These are phyloP conservation scores for Drosophila dunni DNA, from an alignment of 1,140 invertebrate genomes.

Conservation along the genomic window DNA sequence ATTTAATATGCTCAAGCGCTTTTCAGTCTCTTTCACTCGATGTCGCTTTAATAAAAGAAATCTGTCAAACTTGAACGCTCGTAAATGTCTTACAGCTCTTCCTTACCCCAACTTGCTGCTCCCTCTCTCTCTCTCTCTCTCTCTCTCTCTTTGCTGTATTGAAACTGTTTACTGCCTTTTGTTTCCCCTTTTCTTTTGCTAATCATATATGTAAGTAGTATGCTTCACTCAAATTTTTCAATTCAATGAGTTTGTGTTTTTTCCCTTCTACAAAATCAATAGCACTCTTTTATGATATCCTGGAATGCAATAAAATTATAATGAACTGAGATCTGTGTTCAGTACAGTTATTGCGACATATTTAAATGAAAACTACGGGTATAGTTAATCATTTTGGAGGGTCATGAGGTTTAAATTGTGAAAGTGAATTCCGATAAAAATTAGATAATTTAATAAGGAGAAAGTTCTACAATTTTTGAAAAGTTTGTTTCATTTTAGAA, in stretches of 20 bases:
- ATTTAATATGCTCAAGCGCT: slow-evolving; percentile 67
- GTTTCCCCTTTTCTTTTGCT: slow-evolving; percentile 26
- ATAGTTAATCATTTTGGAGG: too few relatives aligned
- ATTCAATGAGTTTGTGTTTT: slow-evolving; percentile 61
- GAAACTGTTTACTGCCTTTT: slow-evolving; percentile 58
- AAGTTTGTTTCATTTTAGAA: too few relatives aligned
- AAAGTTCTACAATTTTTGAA: too few relatives aligned
- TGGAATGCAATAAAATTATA: neutral
- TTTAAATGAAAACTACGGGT: too few relatives aligned
- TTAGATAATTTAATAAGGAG: too few relatives aligned
- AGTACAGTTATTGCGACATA: neutral
- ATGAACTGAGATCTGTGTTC: neutral
- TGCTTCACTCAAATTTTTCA: slow-evolving; percentile 66
- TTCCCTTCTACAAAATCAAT: slow-evolving; percentile 15
- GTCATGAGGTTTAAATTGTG: too few relatives aligned
- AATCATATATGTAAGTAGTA: slow-evolving; percentile 61
- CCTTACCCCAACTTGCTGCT: neutral
- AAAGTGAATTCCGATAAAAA: too few relatives aligned
- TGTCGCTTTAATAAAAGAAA: slow-evolving; percentile 81
- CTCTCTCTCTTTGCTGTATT: slow-evolving; percentile 51
- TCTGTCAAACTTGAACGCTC: slow-evolving; percentile 82
- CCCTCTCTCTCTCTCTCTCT: neutral
- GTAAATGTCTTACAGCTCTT: slow-evolving; percentile 74
- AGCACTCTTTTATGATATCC: slow-evolving; percentile 11
- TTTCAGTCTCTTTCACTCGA: slow-evolving; percentile 60